Conservation (phyloP, 2,113 vertebrate species). For the Notarius quadriscutis region DNA sequence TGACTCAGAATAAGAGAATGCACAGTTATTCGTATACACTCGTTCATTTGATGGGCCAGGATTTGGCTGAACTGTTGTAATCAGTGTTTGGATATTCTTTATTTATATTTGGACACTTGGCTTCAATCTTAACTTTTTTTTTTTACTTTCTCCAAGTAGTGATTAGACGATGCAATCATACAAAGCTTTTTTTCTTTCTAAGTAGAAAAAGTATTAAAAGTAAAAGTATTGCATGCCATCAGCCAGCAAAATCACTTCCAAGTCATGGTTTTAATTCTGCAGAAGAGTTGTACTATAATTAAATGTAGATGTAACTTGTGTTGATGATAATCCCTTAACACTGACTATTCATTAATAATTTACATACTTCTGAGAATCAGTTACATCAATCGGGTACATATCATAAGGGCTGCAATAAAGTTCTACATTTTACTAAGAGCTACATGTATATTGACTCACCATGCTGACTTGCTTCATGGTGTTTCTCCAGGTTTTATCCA, state of each 20-base stretch:
- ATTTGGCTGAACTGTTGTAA: neutral
- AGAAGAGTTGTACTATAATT: too few relatives aligned
- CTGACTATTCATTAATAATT: neutral
- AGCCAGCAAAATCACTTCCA: too few relatives aligned
- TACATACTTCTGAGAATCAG: neutral
- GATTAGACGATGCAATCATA: too few relatives aligned
- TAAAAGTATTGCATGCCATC: too few relatives aligned
- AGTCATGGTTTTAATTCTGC: too few relatives aligned
- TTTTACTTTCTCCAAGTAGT: too few relatives aligned
- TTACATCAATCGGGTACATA: neutral
- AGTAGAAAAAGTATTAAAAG: too few relatives aligned
- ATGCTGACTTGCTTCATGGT: constrained; percentile 76
- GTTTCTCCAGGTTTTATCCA: constrained; percentile 84
- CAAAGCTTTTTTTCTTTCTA: too few relatives aligned
- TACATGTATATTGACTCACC: constrained; percentile 62
- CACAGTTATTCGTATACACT: neutral
- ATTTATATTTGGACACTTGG: neutral
- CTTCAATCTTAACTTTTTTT: too few relatives aligned
- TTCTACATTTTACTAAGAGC: neutral
- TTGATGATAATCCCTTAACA: too few relatives aligned
- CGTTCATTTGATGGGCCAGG: neutral
- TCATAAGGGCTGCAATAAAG: neutral
- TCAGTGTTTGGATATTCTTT: neutral
- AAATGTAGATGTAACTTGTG: too few relatives aligned
- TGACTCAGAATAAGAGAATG: neutral